phyloP scores from a whole-genome alignment of 2,113 vertebrate species.

The Oplegnathus fasciatus region DNA sequence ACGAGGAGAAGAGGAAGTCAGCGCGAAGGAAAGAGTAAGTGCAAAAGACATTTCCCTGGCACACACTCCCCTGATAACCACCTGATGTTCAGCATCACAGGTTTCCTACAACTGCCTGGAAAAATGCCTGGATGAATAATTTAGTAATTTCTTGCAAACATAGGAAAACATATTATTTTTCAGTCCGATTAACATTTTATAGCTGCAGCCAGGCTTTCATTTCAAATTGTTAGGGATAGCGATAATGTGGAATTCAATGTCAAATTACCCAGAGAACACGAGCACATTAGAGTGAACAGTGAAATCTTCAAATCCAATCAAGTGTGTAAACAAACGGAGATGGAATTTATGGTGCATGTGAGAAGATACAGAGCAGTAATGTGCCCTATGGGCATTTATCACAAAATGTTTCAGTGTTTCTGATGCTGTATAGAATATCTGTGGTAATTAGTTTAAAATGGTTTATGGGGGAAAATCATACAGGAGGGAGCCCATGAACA shows the following conservation, averaged over 20 bases:
- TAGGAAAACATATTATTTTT: constrained; percentile 11
- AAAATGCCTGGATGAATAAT: constrained; percentile 6
- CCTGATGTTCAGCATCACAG: neutral
- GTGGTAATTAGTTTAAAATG: neutral
- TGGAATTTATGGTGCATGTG: constrained; percentile 3
- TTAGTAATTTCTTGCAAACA: constrained; percentile 1
- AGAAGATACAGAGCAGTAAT: neutral
- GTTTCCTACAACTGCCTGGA: neutral
- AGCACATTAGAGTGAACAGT: neutral
- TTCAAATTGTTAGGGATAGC: neutral
- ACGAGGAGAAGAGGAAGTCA: constrained; percentile 97
- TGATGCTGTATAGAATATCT: neutral
- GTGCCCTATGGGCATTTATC: neutral
- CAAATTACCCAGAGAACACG: constrained; percentile 7
- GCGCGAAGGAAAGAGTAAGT: constrained; percentile 98
- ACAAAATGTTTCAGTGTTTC: neutral
- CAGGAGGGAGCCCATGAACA: neutral
- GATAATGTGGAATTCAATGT: constrained; percentile 18
- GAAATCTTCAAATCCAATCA: constrained; percentile 14
- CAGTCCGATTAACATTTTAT: constrained; percentile 3
- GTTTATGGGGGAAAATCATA: neutral
- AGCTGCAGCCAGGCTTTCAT: neutral
- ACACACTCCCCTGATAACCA: neutral
- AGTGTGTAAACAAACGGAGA: constrained; percentile 41
- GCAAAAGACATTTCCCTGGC: neutral